Evolutionary conservation across 2,888 invertebrate species (phyloP), one percentile per base, ranked within the genome.

Genomic region (Synanthedon andrenaeformis): DNA sequence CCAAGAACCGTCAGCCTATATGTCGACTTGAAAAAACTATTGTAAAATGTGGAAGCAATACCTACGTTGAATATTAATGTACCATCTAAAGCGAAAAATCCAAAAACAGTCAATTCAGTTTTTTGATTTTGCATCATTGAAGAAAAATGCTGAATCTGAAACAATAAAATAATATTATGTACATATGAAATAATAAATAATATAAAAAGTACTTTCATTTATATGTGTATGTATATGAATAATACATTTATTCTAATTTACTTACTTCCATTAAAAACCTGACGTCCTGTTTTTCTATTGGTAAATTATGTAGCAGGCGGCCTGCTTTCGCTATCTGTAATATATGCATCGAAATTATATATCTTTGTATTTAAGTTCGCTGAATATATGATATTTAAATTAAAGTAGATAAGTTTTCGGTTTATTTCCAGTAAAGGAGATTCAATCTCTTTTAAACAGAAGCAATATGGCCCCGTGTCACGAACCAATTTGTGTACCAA

Each of bases 71-170:
- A 55, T 42, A 82, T 54, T 1, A 86, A 62, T 14, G 76, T 72
- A 1, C 79, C 73, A 60, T 84, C 79, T 4, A 86, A 58, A 13
- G 74, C 58, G 62, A 85, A 79, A 55, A 71, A 77, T 23, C 76
- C 81, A 55, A 72, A 85, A 0, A 79, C 69, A 4, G 75, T 74
- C 51, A 84, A 62, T 54, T 74, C 74, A 5, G 70, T 69, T 41
- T 65, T 65, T 55, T 79, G 76, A 57, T 69, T 71, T 0, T 65
- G 58, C 61, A 84, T 76, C 14, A 82, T 57, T 0, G 76, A 65
- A 3, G 81, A 71, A 59, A 86, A 81, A 62, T 84, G 84, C 64
- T 84, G 82, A 42, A 84, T 68, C 85, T 86, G 35, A 10, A 35
- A 70, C 1, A 67, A 69, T 52, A 35, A 53, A 53, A 50, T 13